Evolutionary conservation across 1,140 invertebrate genomes (phyloP).

Genomic region (Bombus sylvicola): DNA sequence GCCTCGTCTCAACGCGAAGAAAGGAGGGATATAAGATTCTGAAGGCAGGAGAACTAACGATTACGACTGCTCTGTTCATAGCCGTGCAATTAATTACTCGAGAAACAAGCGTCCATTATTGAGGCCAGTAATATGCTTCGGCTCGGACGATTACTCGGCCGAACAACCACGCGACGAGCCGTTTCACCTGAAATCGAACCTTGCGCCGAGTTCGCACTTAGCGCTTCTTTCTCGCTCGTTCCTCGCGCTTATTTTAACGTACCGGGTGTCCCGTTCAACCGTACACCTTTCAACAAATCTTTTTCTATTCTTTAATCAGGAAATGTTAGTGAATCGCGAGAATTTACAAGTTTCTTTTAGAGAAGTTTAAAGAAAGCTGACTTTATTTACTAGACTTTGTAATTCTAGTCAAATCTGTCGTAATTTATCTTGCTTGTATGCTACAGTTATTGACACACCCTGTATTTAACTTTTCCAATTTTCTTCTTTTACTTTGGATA

Average conservation of each 20-base stretch:
- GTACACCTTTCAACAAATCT: not conserved
- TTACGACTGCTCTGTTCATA: not conserved
- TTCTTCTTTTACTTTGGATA: too few species aligned
- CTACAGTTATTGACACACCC: too few species aligned
- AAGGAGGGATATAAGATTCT: constrained; percentile 9
- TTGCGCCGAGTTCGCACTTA: not conserved
- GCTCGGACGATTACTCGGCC: constrained; percentile 23
- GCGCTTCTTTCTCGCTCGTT: not conserved
- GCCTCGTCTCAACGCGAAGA: constrained; percentile 17
- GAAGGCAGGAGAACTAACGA: not conserved
- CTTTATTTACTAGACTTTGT: too few species aligned
- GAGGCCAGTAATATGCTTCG: constrained; percentile 21
- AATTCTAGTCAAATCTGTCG: too few species aligned
- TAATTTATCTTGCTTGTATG: too few species aligned
- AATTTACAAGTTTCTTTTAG: not conserved
- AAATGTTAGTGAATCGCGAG: too few species aligned
- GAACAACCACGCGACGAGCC: constrained; percentile 16
- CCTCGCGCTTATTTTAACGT: not conserved
- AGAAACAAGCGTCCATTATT: constrained; percentile 46
- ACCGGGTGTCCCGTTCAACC: not conserved
- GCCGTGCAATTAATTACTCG: constrained; percentile 45
- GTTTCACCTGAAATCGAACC: constrained; percentile 20
- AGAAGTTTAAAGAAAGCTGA: not conserved
- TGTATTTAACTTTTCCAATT: too few species aligned
- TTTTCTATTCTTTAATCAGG: too few species aligned